These are phyloP conservation scores for Diplodus puntazzo DNA, from an alignment of 2,797 vertebrate genomes.

Conservation along the genomic window DNA sequence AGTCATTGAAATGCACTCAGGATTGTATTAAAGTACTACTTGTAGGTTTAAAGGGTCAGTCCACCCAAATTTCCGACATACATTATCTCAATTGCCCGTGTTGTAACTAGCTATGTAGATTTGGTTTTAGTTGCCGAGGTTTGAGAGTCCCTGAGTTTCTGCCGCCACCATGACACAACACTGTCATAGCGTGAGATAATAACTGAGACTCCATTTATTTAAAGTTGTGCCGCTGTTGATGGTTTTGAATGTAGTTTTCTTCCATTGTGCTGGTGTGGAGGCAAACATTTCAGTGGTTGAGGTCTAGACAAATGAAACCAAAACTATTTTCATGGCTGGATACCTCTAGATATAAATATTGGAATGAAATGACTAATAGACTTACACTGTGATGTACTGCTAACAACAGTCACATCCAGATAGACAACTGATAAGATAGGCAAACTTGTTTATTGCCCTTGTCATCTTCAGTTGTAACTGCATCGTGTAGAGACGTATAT, in stretches of 20 bases:
- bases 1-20: neutral
- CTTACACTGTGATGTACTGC: too few species aligned
- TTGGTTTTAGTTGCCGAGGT: too few species aligned
- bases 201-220: neutral
- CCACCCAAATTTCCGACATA: conserved; percentile 7
- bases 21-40: neutral
- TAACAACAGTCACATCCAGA: too few species aligned
- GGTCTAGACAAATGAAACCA: neutral
- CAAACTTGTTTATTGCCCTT: too few species aligned
- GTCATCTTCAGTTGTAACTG: too few species aligned
- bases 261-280: neutral
- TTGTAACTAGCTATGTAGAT: neutral
- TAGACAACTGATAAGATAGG: too few species aligned
- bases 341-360: too few species aligned
- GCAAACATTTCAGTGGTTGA: neutral
- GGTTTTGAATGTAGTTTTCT: neutral
- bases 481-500: too few species aligned
- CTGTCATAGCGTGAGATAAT: neutral
- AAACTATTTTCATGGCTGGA: neutral
- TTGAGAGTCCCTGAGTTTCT: too few species aligned
- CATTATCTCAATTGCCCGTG: conserved; percentile 12
- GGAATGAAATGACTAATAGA: too few species aligned
- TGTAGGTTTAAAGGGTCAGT: conserved; percentile 9
- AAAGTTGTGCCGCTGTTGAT: neutral
- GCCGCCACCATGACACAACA: neutral